phyloP scores from a whole-genome alignment of 1,140 invertebrate species.

The Papilio xuthus region DNA sequence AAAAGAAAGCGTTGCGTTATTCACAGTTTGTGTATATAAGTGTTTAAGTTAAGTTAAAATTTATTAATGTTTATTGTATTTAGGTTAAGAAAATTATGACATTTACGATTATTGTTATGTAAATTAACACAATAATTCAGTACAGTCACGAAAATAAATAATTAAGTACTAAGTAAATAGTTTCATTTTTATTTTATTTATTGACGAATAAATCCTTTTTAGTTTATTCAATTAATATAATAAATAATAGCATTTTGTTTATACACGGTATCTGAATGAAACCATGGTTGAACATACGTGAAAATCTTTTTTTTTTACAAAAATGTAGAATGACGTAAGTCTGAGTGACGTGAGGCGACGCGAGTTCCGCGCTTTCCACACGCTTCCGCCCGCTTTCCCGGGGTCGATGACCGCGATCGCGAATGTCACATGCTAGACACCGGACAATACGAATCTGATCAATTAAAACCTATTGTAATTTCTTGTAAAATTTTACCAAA shows the following conservation, averaged over 20 bases:
- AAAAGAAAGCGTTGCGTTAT: background rate
- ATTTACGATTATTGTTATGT: background rate
- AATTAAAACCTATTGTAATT: background rate
- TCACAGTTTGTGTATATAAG: background rate
- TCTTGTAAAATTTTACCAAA: too few relatives aligned
- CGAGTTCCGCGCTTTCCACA: constrained; percentile 65
- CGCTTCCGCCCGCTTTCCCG: constrained; percentile 70
- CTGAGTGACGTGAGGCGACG: constrained; percentile 54
- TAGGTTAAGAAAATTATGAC: background rate
- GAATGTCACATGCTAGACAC: constrained; percentile 32
- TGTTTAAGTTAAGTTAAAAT: too few relatives aligned
- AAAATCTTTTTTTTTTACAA: constrained; percentile 48
- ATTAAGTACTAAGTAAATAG: too few relatives aligned
- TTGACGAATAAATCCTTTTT: too few relatives aligned
- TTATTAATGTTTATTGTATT: too few relatives aligned
- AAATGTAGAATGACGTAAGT: constrained; percentile 53
- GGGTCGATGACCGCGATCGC: constrained; percentile 54
- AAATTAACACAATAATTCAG: background rate
- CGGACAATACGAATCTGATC: constrained; percentile 31
- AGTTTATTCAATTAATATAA: too few relatives aligned
- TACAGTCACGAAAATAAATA: background rate
- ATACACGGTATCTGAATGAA: too few relatives aligned
- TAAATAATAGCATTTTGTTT: too few relatives aligned
- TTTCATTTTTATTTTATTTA: too few relatives aligned
- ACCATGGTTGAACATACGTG: background rate